phyloP scores from a whole-genome alignment of 2,113 vertebrate species.

The Himantopus leucocephalus region DNA sequence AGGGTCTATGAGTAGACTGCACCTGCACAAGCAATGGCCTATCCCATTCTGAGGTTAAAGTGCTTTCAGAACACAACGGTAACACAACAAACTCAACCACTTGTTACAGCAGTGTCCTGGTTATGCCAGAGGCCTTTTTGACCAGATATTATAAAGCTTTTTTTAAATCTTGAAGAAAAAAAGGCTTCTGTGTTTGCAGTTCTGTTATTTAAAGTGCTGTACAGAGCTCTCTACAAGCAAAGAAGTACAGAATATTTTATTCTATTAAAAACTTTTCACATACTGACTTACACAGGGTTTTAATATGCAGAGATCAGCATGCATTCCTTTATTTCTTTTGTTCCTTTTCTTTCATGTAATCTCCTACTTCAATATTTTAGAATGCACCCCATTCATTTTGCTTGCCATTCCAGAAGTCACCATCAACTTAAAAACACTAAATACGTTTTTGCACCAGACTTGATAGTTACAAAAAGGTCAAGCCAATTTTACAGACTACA shows the following conservation, averaged over 20 bases:
- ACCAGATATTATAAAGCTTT: background rate
- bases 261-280: background rate
- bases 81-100: background rate
- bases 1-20: fast-evolving
- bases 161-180: background rate
- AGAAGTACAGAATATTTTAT: background rate
- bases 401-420: background rate
- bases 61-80: background rate
- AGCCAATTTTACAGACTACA: background rate
- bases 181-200: background rate
- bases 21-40: background rate
- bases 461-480: background rate
- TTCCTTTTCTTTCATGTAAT: background rate
- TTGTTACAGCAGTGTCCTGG: background rate
- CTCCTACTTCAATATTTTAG: background rate
- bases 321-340: background rate
- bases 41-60: background rate
- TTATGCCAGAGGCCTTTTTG: background rate
- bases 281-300: background rate
- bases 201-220: background rate
- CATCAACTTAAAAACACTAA: background rate
- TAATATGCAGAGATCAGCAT: background rate
- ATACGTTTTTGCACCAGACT: background rate
- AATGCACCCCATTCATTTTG: background rate
- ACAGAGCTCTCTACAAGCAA: background rate